Conservation (phyloP, 2,113 vertebrate genomes). For the Apaloderma vittatum region DNA sequence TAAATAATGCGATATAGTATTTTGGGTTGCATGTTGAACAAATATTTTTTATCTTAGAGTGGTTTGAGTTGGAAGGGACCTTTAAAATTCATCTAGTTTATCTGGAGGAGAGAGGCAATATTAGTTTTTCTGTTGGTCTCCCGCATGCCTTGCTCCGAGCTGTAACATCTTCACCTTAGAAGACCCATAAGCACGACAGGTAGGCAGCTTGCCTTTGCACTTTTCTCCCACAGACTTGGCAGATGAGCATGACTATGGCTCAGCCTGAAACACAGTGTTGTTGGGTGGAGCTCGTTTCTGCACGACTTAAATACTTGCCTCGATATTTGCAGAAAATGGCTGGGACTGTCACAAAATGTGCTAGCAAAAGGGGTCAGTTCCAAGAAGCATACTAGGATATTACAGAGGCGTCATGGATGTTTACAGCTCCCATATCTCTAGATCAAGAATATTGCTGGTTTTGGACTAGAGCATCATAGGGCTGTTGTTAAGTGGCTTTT, state of each 20-base stretch:
- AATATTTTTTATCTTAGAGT: neutral
- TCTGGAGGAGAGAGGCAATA: neutral
- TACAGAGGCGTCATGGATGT: neutral
- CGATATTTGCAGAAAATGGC: neutral
- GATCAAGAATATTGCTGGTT: neutral
- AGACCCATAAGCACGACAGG: accelerated
- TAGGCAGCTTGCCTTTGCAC: neutral
- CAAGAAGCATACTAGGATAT: neutral
- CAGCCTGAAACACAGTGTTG: accelerated
- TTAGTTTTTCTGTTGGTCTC: neutral
- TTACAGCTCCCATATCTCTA: neutral
- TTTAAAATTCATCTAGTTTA: neutral
- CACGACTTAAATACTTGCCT: neutral
- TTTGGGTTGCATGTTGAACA: neutral
- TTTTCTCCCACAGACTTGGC: neutral
- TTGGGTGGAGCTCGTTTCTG: neutral
- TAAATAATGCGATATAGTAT: neutral
- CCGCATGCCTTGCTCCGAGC: neutral
- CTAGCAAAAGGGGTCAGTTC: neutral
- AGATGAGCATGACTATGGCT: accelerated
- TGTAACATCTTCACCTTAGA: neutral
- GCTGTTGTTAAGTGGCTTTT: neutral
- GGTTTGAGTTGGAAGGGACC: neutral
- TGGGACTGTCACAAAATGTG: neutral
- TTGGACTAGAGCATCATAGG: neutral